A percentile compares a stretch with the other conserved stretches of the same genome.
phyloP scores from a whole-genome alignment of 2,797 vertebrate species.

The Eremophila alpestris region DNA sequence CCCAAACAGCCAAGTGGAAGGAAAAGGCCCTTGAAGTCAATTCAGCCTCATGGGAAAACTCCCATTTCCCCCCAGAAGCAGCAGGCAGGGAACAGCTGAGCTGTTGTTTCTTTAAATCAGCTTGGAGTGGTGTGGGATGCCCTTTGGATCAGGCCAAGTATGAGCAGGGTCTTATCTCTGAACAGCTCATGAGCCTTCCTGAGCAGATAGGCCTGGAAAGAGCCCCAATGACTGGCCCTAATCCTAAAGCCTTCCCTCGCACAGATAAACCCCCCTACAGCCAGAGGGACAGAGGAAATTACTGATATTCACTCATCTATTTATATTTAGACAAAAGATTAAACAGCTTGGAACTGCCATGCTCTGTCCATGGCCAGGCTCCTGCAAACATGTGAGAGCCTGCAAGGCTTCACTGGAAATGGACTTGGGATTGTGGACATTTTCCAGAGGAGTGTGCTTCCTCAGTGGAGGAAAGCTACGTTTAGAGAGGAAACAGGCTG shows the following conservation, averaged over 20 bases:
- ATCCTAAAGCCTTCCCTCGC: slow-evolving; percentile 21
- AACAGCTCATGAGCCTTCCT: slow-evolving; percentile 41
- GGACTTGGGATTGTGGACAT: neutral
- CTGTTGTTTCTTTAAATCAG: neutral
- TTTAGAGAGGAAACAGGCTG: neutral
- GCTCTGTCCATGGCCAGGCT: neutral
- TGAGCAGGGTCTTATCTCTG: slow-evolving; percentile 5
- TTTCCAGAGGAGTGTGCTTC: neutral
- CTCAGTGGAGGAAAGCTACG: neutral
- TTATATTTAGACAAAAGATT: slow-evolving; percentile 67
- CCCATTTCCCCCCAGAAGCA: neutral
- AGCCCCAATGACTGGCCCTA: neutral
- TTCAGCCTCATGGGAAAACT: neutral
- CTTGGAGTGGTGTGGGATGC: neutral
- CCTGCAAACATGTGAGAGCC: neutral
- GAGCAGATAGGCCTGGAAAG: slow-evolving; percentile 37
- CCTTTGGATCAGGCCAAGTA: neutral
- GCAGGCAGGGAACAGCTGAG: neutral
- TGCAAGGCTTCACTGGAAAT: slow-evolving; percentile 17
- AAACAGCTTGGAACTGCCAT: slow-evolving; percentile 36
- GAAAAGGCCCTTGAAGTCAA: neutral
- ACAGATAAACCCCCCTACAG: slow-evolving; percentile 45
- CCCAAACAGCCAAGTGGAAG: neutral
- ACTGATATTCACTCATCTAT: slow-evolving; percentile 64
- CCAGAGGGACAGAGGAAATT: slow-evolving; percentile 37